Evolutionary conservation across 2,113 vertebrate genomes (phyloP).

Genomic region (Melanocharis versteri): DNA sequence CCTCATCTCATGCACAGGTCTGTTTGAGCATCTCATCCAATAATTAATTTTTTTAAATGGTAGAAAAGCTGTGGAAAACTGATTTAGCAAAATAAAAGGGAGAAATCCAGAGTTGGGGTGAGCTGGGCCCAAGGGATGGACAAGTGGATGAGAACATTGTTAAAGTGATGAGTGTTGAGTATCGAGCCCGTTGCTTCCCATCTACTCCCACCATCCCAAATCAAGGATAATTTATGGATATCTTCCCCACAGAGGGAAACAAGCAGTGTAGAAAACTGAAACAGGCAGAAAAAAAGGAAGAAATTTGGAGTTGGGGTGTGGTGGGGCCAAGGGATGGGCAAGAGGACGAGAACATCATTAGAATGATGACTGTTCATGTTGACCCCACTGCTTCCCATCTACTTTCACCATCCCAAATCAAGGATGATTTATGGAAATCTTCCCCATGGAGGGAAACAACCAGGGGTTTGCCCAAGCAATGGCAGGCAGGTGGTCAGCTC

Average conservation of each 20-base stretch:
- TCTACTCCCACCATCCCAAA: background rate
- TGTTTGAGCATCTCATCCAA: background rate
- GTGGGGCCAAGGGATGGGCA: background rate
- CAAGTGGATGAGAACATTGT: background rate
- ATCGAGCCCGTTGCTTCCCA: fast-evolving
- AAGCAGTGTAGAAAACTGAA: background rate
- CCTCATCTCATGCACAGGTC: background rate
- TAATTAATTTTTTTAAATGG: background rate
- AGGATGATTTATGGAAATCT: background rate
- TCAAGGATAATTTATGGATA: background rate
- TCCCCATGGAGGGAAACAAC: background rate
- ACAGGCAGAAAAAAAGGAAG: background rate
- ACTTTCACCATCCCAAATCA: background rate
- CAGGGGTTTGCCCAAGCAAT: background rate
- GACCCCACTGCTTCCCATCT: background rate
- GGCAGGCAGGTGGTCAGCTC: background rate
- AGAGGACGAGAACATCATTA: background rate
- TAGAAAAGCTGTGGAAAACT: background rate
- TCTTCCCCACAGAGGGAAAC: background rate
- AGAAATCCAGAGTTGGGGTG: background rate
- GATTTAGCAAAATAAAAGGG: background rate
- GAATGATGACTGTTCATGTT: fast-evolving
- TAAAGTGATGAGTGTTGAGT: fast-evolving
- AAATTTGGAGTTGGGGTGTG: fast-evolving
- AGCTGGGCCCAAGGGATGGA: fast-evolving